Base-by-base conservation (phyloP, 2,113 vertebrate genomes). In the Neodontobutis hainanensis region DNA sequence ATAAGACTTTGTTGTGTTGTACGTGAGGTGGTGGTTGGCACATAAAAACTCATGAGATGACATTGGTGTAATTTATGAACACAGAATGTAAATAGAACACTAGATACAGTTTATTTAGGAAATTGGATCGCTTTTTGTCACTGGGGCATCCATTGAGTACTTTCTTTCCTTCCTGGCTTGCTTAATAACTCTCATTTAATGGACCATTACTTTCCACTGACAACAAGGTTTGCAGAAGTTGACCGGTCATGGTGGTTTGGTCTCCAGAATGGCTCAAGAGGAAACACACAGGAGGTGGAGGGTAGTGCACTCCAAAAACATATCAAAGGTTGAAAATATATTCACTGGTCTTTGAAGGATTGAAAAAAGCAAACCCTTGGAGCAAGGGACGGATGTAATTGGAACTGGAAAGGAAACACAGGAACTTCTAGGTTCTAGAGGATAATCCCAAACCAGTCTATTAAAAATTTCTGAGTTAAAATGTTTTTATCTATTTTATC, bases 251-350 rank as follows among this genome's bases (percentile, higher is more conserved):
- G 45, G 9, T 38, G 45, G 47, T 68, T 46, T 42, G 27, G 52
- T 51, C 57, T 42, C 53, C 61, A 50, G 19, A 11, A 47, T 46
- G 61, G 51, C 65, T 56, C 19, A n/a, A 49, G 52, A 6, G 15
- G 3, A 48, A 44, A 42, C 43, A 11, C 4, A 34, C 11, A 8
- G 55, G 14, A 46, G 27, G 46, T 7, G 19, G 44, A 10, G 50
- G 62, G 35, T 60, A 19, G 49, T 78, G 11, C 58, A 19, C 16
- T 61, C 53, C 44, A 61, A 79, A 72, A 59, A 40, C 56, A 59
- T 57, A 64, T 52, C n/a, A 64, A 65, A 14, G 14, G 47, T 60
- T 5, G 12, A 57, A 19, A 48, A 47, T 36, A 61, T 71, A 60
- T 44, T 72, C 64, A 67, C 43, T 45, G 19, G 44, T 55, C 16